A percentile compares a stretch with the other conserved stretches of the same genome.
Evolutionary conservation across 2,797 vertebrate genomes (phyloP).

Genomic region (Typhlichthys eigenmanni): DNA sequence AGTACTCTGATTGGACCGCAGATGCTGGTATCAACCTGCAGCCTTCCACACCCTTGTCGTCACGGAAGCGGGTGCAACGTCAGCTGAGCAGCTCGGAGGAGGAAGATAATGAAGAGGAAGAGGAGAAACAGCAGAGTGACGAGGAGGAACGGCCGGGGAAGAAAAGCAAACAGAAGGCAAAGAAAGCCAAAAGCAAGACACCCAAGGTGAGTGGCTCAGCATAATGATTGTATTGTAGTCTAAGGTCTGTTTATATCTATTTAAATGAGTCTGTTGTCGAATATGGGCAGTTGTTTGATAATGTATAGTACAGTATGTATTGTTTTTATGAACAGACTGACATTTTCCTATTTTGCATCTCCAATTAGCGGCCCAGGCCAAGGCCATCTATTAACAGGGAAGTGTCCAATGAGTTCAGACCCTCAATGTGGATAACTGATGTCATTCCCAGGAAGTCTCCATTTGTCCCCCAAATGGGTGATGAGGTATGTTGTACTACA

Average conservation of each 20-base stretch:
- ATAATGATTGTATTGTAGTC: no score
- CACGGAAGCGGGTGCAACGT: conserved; percentile 75
- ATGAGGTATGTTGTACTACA: conserved; percentile 81
- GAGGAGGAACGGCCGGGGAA: conserved; percentile 74
- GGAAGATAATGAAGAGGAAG: conserved; percentile 79
- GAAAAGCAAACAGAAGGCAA: conserved; percentile 68
- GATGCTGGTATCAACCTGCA: conserved; percentile 91
- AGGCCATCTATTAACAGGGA: conserved; percentile 79
- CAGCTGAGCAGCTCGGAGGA: conserved; percentile 90
- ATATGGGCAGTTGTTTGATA: no score
- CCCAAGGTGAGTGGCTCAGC: conserved; percentile 72
- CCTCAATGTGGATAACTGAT: conserved; percentile 93
- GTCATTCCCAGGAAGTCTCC: conserved; percentile 93
- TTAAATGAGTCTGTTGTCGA: no score
- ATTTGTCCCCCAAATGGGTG: conserved; percentile 97
- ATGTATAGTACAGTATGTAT: no score
- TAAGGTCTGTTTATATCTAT: no score
- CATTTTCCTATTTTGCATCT: conserved; percentile 13
- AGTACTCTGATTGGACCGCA: conserved; percentile 95
- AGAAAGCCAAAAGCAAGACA: conserved; percentile 70
- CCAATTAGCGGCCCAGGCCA: conserved; percentile 70
- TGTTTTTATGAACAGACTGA: neutral
- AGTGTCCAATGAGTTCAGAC: conserved; percentile 86
- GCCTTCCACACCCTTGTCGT: conserved; percentile 82
- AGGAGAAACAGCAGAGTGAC: conserved; percentile 73